phyloP scores from a whole-genome alignment of 2,113 vertebrate species.

The Ovibos moschatus region DNA sequence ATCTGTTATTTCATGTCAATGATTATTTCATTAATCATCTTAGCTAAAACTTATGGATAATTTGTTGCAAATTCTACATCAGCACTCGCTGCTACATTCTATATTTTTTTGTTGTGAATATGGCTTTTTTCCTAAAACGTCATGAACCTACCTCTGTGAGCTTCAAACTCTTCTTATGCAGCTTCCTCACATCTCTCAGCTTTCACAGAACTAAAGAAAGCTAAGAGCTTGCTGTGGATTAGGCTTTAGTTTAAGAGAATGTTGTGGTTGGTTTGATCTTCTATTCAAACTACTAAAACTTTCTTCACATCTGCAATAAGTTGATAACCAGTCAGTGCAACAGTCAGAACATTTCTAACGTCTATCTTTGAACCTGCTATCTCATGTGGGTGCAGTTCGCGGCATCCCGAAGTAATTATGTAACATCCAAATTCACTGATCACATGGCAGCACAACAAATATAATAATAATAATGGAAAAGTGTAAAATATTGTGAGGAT shows the following conservation, averaged over 20 bases:
- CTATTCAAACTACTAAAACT: background rate
- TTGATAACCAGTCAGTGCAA: background rate
- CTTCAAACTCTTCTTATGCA: background rate
- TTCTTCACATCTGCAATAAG: background rate
- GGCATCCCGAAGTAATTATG: background rate
- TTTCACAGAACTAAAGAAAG: background rate
- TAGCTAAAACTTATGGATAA: background rate
- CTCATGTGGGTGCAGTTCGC: background rate
- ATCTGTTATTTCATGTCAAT: background rate
- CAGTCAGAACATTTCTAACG: background rate
- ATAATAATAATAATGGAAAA: background rate
- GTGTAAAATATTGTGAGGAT: background rate
- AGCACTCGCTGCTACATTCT: background rate
- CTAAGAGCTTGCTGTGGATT: background rate
- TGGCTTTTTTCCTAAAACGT: background rate
- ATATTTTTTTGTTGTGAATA: background rate
- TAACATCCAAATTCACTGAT: background rate
- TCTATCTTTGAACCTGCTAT: background rate
- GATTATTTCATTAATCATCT: background rate
- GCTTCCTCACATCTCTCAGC: background rate
- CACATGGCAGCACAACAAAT: background rate
- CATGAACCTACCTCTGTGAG: background rate
- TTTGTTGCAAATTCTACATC: background rate
- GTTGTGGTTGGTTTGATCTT: background rate
- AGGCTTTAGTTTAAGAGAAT: background rate